A percentile compares a stretch with the other conserved stretches of the same genome.
phyloP scores from a whole-genome alignment of 2,888 invertebrate species.

The Meghimatium bilineatum region DNA sequence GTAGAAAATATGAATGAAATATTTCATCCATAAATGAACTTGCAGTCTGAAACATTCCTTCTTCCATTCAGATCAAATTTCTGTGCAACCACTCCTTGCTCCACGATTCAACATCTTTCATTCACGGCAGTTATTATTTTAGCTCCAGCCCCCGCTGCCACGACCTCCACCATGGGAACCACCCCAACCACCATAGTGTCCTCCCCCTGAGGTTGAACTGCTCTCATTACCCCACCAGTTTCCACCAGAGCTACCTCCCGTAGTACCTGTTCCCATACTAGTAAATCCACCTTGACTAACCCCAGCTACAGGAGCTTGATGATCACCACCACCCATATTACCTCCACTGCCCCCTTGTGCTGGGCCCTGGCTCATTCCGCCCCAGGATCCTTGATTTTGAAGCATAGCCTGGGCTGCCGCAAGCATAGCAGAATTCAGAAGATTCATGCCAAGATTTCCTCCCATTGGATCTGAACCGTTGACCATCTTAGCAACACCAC shows the following conservation, averaged over 20 bases:
- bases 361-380: constrained; percentile 49
- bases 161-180: constrained; percentile 50
- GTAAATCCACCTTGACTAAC: constrained; percentile 42
- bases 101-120: neutral
- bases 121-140: constrained; percentile 28
- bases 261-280: constrained; percentile 39
- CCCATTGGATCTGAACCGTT: constrained; percentile 48
- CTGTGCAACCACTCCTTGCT: neutral
- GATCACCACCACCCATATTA: constrained; percentile 41
- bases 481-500: constrained; percentile 26
- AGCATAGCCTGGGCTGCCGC: constrained; percentile 72
- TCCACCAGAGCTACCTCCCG: constrained; percentile 41
- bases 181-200: constrained; percentile 49
- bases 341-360: constrained; percentile 55
- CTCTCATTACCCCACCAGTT: constrained; percentile 49
- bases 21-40: neutral
- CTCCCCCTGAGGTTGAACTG: constrained; percentile 42
- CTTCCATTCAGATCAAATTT: neutral
- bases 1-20: constrained; percentile 9
- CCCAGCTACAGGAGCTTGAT: constrained; percentile 28
- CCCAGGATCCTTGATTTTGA: constrained; percentile 60
- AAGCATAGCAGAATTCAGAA: constrained; percentile 69
- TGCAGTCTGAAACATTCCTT: neutral
- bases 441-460: constrained; percentile 67
- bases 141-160: constrained; percentile 55